Percentiles rank a stretch among this genome's conserved stretches.
phyloP scores from a whole-genome alignment of 2,797 vertebrate species.

The Macropodus opercularis region DNA sequence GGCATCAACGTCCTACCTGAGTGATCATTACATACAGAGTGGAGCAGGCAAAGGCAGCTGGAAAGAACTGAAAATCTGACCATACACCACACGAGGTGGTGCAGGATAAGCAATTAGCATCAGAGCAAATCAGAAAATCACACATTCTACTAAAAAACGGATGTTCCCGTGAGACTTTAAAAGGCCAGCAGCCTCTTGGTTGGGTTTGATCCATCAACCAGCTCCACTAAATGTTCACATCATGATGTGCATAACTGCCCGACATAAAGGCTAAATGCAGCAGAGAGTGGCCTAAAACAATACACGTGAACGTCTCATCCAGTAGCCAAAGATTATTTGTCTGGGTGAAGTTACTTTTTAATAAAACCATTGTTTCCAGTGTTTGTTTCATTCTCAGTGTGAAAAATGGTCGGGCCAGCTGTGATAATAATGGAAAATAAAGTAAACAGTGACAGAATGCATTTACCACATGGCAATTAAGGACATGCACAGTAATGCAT shows the following conservation, averaged over 20 bases:
- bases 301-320: too few relatives aligned
- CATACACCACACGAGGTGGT: not conserved
- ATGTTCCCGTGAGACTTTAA: too few relatives aligned
- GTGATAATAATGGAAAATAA: constrained; percentile 17
- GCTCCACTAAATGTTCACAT: not conserved
- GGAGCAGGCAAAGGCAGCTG: not conserved
- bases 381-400: not conserved
- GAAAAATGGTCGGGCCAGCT: constrained; percentile 1
- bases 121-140: not conserved
- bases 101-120: too few relatives aligned
- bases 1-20: not conserved
- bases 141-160: too few relatives aligned
- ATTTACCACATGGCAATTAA: constrained; percentile 6
- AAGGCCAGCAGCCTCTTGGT: too few relatives aligned
- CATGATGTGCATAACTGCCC: not conserved
- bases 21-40: not conserved
- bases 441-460: constrained; percentile 18
- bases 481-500: constrained; percentile 28
- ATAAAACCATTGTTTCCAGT: not conserved
- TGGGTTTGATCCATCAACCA: not conserved
- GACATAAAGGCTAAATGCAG: not conserved
- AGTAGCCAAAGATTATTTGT: not conserved
- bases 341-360: not conserved
- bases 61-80: not conserved
- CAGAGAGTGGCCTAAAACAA: not conserved